phyloP scores from a whole-genome alignment of 2,888 invertebrate genomes.

The Polylopha cassiicola region DNA sequence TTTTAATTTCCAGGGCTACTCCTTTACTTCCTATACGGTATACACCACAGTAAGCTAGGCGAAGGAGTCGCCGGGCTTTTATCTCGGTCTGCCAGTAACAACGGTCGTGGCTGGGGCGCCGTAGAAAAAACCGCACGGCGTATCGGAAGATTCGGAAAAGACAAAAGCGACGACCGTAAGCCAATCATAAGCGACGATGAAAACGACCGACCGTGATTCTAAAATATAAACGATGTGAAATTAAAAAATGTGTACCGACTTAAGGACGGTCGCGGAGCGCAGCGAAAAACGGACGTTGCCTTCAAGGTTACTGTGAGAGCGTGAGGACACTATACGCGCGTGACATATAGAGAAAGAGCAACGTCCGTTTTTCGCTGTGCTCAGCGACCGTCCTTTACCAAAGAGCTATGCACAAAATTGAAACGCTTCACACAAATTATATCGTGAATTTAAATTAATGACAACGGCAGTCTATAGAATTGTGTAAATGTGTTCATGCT shows the following conservation, averaged over 20 bases:
- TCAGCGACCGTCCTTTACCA: too few relatives aligned
- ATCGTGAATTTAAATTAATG: too few relatives aligned
- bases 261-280: too few relatives aligned
- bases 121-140: conserved; percentile 67
- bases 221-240: conserved; percentile 24
- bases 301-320: too few relatives aligned
- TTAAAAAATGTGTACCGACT: conserved; percentile 29
- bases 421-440: too few relatives aligned
- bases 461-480: too few relatives aligned
- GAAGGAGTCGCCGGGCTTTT: conserved; percentile 70
- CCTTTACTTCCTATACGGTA: conserved; percentile 90
- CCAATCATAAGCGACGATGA: conserved; percentile 71
- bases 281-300: conserved; percentile 26
- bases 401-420: too few relatives aligned
- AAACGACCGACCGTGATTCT: conserved; percentile 59
- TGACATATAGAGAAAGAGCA: too few relatives aligned
- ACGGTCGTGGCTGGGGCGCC: conserved; percentile 67
- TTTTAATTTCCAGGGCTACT: conserved; percentile 79
- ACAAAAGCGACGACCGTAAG: conserved; percentile 63
- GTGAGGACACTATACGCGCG: too few relatives aligned
- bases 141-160: conserved; percentile 56
- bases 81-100: conserved; percentile 57
- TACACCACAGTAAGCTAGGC: conserved; percentile 89
- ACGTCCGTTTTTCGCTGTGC: too few relatives aligned
- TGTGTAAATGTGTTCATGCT: too few relatives aligned